Evolutionary conservation across 2,797 vertebrate species (phyloP).

Genomic region (Myripristis murdjan): DNA sequence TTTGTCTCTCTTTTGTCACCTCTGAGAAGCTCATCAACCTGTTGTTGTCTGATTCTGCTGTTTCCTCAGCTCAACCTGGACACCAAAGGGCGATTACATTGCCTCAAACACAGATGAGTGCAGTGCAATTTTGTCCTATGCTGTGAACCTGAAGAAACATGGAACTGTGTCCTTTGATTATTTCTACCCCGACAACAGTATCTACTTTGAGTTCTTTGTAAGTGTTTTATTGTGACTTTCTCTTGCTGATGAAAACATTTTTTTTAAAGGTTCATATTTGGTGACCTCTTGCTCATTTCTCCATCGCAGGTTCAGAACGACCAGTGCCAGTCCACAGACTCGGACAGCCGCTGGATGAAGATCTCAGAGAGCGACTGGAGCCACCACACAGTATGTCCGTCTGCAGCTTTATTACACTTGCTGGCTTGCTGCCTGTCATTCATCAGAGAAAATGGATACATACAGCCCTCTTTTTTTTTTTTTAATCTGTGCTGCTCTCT

Average conservation of each 20-base stretch:
- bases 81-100: conserved; percentile 89
- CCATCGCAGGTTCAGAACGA: conserved; percentile 93
- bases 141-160: conserved; percentile 93
- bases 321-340: conserved; percentile 93
- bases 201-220: conserved; percentile 98
- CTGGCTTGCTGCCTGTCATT: neutral
- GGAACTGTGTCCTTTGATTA: conserved; percentile 93
- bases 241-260: neutral
- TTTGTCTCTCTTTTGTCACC: neutral
- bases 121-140: conserved; percentile 92
- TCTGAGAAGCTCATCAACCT: neutral
- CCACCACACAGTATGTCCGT: conserved; percentile 85
- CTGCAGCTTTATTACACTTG: conserved; percentile 1
- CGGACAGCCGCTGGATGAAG: conserved; percentile 90
- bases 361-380: conserved; percentile 91
- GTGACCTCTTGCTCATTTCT: neutral
- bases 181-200: conserved; percentile 92
- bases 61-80: conserved; percentile 92
- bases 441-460: too few relatives aligned
- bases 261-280: neutral
- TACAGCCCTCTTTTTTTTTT: neutral
- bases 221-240: conserved; percentile 63
- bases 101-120: conserved; percentile 96
- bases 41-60: neutral
- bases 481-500: neutral